Evolutionary conservation across 1,140 invertebrate genomes (phyloP), one percentile per base, ranked within the genome.

Genomic region (Nilaparvata lugens): DNA sequence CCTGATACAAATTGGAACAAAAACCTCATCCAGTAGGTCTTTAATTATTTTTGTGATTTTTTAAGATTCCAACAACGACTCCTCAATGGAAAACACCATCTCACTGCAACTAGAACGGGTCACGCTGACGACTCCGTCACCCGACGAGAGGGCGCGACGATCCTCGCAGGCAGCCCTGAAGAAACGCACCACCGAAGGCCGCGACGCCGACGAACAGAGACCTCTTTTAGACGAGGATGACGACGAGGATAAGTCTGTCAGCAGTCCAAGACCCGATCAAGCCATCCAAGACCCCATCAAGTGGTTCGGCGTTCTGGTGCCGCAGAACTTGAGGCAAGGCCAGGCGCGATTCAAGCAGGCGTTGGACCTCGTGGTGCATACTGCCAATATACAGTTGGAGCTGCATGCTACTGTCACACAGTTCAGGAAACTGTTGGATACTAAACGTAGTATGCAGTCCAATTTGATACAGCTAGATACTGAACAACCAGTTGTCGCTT

Each of bases 301-400:
- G 60, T 88, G 86, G 86, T 89, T 89, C 75, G 86, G 87, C 13
- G 77, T 87, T 56, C 70, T 89, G 35, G 83, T 87, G 0, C 86
- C 86, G 2, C 82, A 85, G 67, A 83, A 82, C 72, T 74, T 89
- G 64, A 78, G 79, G 67, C 79, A 75, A 62, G 82, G 85, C 1
- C 84, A 87, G 70, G 79, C 77, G 64, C 74, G 80, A 65, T 89
- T 86, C 68, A 78, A 81, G 66, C 80, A 81, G 62, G 76, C 81
- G 6, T 64, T 86, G n/a, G 79, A 81, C 57, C 77, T 79, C 72
- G 71, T 79, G 52, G 73, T 83, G 2, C 78, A 83, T 68, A 77
- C 81, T 70, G 81, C 78, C 9, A 87, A 87, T 73, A 72, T 86
- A 53, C 82, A 85, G 65, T 67, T 76, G 25, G 75, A 81, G 70